Percentiles rank a stretch among this genome's conserved stretches.
Conservation (phyloP, 2,888 invertebrate genomes). For the Trypoxylon attenuatum region DNA sequence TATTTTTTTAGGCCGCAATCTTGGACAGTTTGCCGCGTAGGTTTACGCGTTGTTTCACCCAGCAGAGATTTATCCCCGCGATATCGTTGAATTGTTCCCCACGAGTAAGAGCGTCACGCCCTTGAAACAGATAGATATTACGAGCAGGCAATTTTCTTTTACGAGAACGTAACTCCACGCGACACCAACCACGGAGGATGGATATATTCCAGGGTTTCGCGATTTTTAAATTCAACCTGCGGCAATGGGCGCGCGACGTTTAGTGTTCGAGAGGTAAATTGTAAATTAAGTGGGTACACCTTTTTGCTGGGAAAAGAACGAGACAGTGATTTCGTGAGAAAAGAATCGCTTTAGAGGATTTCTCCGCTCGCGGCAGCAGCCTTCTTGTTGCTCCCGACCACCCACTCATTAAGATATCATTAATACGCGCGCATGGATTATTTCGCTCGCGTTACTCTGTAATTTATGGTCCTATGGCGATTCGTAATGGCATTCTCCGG, state of each 20-base stretch:
- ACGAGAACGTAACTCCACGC: neutral
- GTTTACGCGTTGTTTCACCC: no score
- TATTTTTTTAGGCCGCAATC: no score
- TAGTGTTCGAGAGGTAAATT: neutral
- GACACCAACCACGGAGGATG: no score
- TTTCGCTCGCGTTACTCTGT: slow-evolving; percentile 4
- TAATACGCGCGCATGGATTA: slow-evolving; percentile 7
- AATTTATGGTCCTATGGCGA: neutral
- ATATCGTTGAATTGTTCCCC: no score
- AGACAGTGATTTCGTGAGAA: slow-evolving; percentile 11
- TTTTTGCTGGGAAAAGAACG: no score
- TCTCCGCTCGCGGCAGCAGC: neutral
- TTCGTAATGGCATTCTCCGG: no score
- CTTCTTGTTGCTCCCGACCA: neutral
- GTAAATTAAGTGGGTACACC: slow-evolving; percentile 5
- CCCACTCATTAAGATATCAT: neutral
- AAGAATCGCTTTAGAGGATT: neutral
- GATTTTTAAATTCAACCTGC: slow-evolving; percentile 8
- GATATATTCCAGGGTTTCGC: neutral
- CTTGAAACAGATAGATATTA: no score
- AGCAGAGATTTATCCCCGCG: no score
- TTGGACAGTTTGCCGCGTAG: no score
- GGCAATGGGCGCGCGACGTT: neutral
- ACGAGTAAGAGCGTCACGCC: no score
- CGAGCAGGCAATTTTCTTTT: slow-evolving; percentile 1